phyloP scores from a whole-genome alignment of 2,888 invertebrate genomes.

The Erpobdella octoculata region DNA sequence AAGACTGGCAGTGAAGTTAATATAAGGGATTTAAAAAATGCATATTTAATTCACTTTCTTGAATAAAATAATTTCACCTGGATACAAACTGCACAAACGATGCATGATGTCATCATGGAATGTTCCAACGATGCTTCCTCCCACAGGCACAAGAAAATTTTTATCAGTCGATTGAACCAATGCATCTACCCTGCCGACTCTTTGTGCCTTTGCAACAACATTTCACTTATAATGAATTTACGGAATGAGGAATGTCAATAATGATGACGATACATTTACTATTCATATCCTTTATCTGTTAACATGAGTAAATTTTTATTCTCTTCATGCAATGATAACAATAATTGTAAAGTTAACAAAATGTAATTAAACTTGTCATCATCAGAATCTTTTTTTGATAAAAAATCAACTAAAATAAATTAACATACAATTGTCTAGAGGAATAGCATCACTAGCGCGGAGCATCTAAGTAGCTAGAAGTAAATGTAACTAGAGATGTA shows the following conservation, averaged over 20 bases:
- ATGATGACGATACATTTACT: neutral
- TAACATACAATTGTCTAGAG: no score
- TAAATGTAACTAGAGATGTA: no score
- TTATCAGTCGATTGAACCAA: conserved; percentile 78
- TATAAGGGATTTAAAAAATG: neutral
- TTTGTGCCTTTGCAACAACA: conserved; percentile 44
- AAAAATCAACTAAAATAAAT: no score
- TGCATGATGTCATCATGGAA: conserved; percentile 60
- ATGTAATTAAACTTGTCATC: neutral
- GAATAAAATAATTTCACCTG: conserved; percentile 55
- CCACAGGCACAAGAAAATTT: conserved; percentile 75
- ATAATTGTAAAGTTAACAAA: no score
- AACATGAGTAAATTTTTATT: neutral
- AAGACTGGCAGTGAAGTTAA: no score
- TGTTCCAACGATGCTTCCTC: conserved; percentile 67
- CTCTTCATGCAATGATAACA: no score
- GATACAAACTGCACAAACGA: conserved; percentile 65
- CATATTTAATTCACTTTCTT: neutral
- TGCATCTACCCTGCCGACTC: conserved; percentile 65
- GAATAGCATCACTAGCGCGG: no score
- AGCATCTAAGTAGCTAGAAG: no score
- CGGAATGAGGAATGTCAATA: neutral
- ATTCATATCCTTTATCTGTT: neutral
- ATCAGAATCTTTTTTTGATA: no score
- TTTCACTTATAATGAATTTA: neutral